Percentiles rank a stretch among this genome's conserved stretches.
These are phyloP conservation scores for Mythimna impura DNA, from an alignment of 2,888 invertebrate species.

Conservation along the genomic window DNA sequence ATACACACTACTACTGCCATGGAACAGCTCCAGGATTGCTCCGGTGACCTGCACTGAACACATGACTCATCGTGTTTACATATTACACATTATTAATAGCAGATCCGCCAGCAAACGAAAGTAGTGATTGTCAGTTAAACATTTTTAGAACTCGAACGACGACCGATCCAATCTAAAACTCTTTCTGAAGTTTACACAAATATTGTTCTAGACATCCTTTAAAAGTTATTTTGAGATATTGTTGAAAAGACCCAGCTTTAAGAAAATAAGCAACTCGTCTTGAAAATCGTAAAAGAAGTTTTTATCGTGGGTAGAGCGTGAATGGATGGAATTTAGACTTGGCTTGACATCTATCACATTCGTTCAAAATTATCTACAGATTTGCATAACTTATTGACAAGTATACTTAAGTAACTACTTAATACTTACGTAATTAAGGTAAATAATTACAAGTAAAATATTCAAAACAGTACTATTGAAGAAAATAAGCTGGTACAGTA, in stretches of 20 bases:
- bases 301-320: slow-evolving; percentile 23
- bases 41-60: slow-evolving; percentile 77
- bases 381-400: neutral
- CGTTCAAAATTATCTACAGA: neutral
- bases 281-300: slow-evolving; percentile 35
- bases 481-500: slow-evolving; percentile 4
- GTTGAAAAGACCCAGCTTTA: slow-evolving; percentile 36
- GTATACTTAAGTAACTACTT: neutral
- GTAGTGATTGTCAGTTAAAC: slow-evolving; percentile 41
- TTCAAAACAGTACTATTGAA: neutral
- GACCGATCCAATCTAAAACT: slow-evolving; percentile 43
- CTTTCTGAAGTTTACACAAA: slow-evolving; percentile 43
- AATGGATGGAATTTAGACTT: slow-evolving; percentile 12
- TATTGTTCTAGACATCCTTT: slow-evolving; percentile 45
- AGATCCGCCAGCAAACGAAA: slow-evolving; percentile 11
- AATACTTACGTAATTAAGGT: neutral
- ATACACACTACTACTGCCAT: slow-evolving; percentile 71
- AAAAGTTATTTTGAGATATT: slow-evolving; percentile 47
- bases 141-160: slow-evolving; percentile 46
- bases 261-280: slow-evolving; percentile 42
- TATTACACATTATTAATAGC: slow-evolving; percentile 54
- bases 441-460: neutral
- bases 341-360: neutral
- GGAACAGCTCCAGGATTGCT: slow-evolving; percentile 72
- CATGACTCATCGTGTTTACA: slow-evolving; percentile 80